Conservation (phyloP, 1,140 invertebrate genomes). For the Amyelois transitella region DNA sequence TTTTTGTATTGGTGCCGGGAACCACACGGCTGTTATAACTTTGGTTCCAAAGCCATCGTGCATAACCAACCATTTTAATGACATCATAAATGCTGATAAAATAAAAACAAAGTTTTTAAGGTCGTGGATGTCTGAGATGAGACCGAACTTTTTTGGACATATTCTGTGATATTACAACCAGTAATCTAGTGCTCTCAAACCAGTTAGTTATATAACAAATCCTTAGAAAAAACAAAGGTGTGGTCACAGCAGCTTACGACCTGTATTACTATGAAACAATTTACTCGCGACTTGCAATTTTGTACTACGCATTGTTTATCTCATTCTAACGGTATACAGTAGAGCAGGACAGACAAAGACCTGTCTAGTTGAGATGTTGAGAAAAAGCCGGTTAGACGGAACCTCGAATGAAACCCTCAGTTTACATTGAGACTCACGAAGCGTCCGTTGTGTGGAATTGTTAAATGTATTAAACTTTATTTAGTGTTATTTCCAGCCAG, state of each 20-base stretch:
- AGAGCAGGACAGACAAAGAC: neutral
- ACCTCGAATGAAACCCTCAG: neutral
- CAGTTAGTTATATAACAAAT: neutral
- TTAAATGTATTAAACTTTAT: neutral
- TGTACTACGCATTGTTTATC: neutral
- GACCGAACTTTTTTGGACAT: too few relatives aligned
- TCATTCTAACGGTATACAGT: neutral
- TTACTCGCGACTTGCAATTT: slow-evolving; percentile 2
- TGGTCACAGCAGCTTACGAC: neutral
- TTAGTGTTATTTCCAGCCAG: neutral
- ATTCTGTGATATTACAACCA: too few relatives aligned
- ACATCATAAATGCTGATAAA: too few relatives aligned
- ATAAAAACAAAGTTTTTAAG: too few relatives aligned
- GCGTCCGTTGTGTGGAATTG: neutral
- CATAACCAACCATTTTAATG: too few relatives aligned
- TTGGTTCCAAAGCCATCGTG: too few relatives aligned
- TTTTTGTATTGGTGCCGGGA: too few relatives aligned
- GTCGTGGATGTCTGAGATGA: too few relatives aligned
- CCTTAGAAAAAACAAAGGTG: neutral
- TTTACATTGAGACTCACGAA: neutral
- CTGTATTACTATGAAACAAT: slow-evolving; percentile 4
- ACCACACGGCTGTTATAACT: too few relatives aligned
- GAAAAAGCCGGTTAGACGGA: neutral
- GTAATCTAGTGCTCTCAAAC: too few relatives aligned
- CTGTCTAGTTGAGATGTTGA: neutral